These are phyloP conservation scores for Empis livida DNA, from an alignment of 2,888 invertebrate species.

Conservation along the genomic window DNA sequence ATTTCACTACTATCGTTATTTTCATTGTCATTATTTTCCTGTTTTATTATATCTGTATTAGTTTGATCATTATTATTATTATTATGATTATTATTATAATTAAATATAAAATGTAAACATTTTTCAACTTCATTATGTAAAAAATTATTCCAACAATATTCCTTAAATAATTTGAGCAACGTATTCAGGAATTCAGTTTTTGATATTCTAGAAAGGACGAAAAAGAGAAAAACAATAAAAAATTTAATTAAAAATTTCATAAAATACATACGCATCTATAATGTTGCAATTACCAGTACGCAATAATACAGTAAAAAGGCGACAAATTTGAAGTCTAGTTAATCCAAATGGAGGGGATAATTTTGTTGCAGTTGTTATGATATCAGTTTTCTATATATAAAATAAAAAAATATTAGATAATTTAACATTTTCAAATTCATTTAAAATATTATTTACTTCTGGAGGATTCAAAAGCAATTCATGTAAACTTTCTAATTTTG, in stretches of 20 bases:
- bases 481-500: slow-evolving; percentile 56
- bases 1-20: neutral
- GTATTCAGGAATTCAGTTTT: slow-evolving; percentile 45
- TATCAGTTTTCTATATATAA: slow-evolving; percentile 42
- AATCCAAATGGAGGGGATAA: slow-evolving; percentile 66
- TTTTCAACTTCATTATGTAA: slow-evolving; percentile 81
- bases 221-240: neutral
- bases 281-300: slow-evolving; percentile 59
- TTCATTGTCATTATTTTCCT: slow-evolving; percentile 4
- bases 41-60: neutral
- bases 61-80: slow-evolving; percentile 22
- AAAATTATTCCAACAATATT: slow-evolving; percentile 89
- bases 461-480: slow-evolving; percentile 53
- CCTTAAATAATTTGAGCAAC: slow-evolving; percentile 76
- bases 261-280: slow-evolving; percentile 45
- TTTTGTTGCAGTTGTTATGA: slow-evolving; percentile 56
- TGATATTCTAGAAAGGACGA: slow-evolving; percentile 24
- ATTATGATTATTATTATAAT: slow-evolving; percentile 24
- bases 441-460: slow-evolving; percentile 38
- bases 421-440: too few relatives aligned
- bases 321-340: slow-evolving; percentile 66
- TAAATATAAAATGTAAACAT: slow-evolving; percentile 60
- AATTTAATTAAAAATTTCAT: slow-evolving; percentile 1
- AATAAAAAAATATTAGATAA: neutral
- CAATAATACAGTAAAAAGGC: slow-evolving; percentile 63